Evolutionary conservation across 2,113 vertebrate genomes (phyloP).

Genomic region (Ahaetulla prasina): DNA sequence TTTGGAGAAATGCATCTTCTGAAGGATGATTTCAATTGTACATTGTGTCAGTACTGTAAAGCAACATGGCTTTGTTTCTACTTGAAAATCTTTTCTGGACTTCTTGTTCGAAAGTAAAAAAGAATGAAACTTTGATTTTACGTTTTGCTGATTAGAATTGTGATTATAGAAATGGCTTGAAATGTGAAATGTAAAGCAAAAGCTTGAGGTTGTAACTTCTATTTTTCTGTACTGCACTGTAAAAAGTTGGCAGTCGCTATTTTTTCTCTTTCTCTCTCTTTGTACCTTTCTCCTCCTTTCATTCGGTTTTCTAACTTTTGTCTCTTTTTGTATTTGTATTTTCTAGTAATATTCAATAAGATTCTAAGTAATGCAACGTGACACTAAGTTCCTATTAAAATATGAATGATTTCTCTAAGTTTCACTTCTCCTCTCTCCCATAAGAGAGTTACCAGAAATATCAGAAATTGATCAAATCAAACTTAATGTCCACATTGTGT

Average conservation of each 20-base stretch:
- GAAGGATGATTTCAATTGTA: neutral
- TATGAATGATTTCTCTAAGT: neutral
- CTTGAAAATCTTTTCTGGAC: neutral
- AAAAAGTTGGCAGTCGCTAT: neutral
- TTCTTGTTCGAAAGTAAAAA: neutral
- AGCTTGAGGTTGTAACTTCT: neutral
- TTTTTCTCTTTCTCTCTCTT: neutral
- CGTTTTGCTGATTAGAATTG: neutral
- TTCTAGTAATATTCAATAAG: neutral
- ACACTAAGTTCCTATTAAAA: neutral
- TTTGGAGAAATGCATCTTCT: neutral
- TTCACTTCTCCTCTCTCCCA: slow-evolving; percentile 11
- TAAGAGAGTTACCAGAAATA: neutral
- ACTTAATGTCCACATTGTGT: neutral
- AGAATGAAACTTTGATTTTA: neutral
- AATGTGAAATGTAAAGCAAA: neutral
- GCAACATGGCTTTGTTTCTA: neutral
- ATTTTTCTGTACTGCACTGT: neutral
- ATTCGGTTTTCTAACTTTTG: neutral
- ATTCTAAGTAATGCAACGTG: neutral
- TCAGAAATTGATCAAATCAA: slow-evolving; percentile 18
- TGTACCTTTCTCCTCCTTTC: neutral
- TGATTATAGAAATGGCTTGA: neutral
- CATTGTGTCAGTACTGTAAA: neutral
- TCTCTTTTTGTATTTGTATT: neutral